These are phyloP conservation scores for Lasioglossum malachurum DNA, from an alignment of 2,888 invertebrate genomes.

Conservation along the genomic window DNA sequence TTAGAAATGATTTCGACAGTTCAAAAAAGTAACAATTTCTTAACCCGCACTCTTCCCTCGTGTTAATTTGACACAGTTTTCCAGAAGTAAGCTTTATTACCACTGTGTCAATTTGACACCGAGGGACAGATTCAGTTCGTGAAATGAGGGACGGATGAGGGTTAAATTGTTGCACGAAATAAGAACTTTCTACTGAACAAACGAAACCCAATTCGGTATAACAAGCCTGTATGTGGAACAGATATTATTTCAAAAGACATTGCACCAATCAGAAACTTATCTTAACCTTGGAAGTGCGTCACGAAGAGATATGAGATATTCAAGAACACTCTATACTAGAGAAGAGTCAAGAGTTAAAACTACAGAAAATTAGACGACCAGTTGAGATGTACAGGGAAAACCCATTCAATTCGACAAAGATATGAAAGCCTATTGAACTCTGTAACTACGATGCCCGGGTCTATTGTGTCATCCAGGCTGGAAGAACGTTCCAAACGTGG, in stretches of 20 bases:
- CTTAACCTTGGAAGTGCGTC: not conserved
- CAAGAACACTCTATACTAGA: not conserved
- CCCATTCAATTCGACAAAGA: not conserved
- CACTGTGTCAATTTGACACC: too few species aligned
- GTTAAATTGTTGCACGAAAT: not conserved
- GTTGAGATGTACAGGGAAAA: not conserved
- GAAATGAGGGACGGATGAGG: too few species aligned
- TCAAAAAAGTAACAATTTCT: too few species aligned
- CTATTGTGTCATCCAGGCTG: not conserved
- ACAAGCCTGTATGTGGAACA: not conserved
- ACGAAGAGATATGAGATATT: not conserved
- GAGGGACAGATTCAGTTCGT: too few species aligned
- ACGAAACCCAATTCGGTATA: not conserved
- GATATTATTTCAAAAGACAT: not conserved
- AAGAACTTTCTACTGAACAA: not conserved
- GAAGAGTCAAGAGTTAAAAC: not conserved
- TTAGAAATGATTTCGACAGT: not conserved
- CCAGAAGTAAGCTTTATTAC: too few species aligned
- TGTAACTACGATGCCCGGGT: not conserved
- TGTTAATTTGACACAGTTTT: too few species aligned
- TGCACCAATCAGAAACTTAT: not conserved
- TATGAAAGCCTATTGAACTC: not conserved
- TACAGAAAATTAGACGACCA: not conserved
- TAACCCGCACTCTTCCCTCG: too few species aligned
- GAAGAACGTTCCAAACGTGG: not conserved